Evolutionary conservation across 2,113 vertebrate species (phyloP), one percentile per base, ranked within the genome.

Genomic region (Vulpes vulpes): DNA sequence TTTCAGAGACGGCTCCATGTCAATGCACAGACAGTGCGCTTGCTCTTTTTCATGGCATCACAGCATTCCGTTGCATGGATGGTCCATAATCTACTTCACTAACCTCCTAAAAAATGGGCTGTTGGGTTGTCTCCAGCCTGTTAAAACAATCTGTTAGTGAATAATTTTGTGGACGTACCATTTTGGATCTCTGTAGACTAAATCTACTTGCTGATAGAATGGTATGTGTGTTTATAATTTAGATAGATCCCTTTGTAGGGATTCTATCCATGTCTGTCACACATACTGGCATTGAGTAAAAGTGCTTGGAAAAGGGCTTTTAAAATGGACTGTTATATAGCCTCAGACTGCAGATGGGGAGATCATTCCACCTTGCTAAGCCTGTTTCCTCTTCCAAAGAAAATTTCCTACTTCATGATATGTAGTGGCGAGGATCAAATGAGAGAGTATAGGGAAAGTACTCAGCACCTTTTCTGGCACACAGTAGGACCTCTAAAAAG

Each of bases 171-270:
- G 57, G 74, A 51, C 76, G n/a, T 6, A 74, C 8, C 60, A 65
- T 81, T 85, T 79, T 62, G 64, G 49, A 19, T 64, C 78, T 60
- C 35, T 84, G 7, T n/a, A 69, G 81, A 64, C 35, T 30, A 69
- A n/a, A 93, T 57, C 55, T 51, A 43, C 81, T 92, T 96, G 60
- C 67, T 59, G 38, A 67, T 35, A 8, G 20, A 80, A 30, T 12
- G 27, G 38, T 22, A 17, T 8, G 9, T 89, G 14, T 85, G 62
- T 86, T 94, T 65, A 64, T 53, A 64, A 49, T 87, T 95, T 91
- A 88, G 88, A 91, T 30, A 82, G 59, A 53, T 74, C 22, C 57
- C 53, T 84, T n/a, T 23, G 11, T 60, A 49, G 62, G 38, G n/a
- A 79, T 19, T 38, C 25, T 22, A 30, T 38, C 17, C 17, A 22